A percentile compares a stretch with the other conserved stretches of the same genome.
These are phyloP conservation scores for Nasua narica DNA, from an alignment of 2,797 vertebrate genomes.

Conservation along the genomic window DNA sequence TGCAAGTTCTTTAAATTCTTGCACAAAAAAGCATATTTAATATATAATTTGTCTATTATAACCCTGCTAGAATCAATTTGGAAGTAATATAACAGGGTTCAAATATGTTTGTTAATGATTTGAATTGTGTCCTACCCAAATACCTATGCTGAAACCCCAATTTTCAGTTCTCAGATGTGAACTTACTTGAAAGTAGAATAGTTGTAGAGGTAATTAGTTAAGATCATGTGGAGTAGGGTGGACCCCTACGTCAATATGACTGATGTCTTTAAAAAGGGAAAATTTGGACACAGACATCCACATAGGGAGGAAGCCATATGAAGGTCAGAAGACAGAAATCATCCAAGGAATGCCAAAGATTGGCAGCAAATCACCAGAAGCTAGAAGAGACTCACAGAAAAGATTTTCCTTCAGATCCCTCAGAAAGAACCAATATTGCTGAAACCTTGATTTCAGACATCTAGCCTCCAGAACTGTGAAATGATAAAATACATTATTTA, in stretches of 20 bases:
- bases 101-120: neutral
- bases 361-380: neutral
- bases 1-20: neutral
- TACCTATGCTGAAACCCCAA: neutral
- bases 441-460: neutral
- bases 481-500: neutral
- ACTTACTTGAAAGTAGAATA: neutral
- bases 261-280: neutral
- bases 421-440: neutral
- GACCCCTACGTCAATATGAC: neutral
- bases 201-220: neutral
- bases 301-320: neutral
- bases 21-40: neutral
- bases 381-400: neutral
- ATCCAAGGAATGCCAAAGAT: neutral
- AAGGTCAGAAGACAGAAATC: neutral
- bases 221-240: neutral
- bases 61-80: neutral
- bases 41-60: neutral
- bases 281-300: neutral
- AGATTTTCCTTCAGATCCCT: neutral
- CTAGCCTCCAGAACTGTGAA: neutral
- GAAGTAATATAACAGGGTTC: neutral
- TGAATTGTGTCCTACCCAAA: neutral
- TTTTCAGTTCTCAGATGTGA: neutral